These are phyloP conservation scores for Diabrotica undecimpunctata DNA, from an alignment of 1,140 invertebrate species.

Conservation along the genomic window DNA sequence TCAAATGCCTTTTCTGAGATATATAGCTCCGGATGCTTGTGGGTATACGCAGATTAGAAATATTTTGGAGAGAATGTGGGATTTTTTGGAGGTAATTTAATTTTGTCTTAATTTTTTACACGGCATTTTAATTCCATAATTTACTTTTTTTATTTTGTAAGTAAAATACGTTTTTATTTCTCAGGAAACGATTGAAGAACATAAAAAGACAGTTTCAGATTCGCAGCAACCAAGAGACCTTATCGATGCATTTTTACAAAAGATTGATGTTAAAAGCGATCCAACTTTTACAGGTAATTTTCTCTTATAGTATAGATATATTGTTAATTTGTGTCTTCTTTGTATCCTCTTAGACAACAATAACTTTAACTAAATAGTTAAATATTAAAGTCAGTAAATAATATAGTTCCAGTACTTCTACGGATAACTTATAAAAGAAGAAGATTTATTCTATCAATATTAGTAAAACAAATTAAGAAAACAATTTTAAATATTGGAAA, in stretches of 20 bases:
- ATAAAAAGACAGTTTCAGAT: slow-evolving; percentile 26
- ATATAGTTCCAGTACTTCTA: no score
- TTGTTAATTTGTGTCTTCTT: no score
- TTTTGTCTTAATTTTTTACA: slow-evolving; percentile 1
- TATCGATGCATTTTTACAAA: slow-evolving; percentile 38
- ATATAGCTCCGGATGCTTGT: slow-evolving; percentile 60
- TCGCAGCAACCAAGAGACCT: slow-evolving; percentile 31
- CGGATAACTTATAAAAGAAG: no score
- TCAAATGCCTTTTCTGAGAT: slow-evolving; percentile 67
- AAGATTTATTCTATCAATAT: no score
- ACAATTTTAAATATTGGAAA: no score
- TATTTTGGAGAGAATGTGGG: slow-evolving; percentile 29
- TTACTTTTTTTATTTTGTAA: background rate
- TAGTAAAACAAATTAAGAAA: no score
- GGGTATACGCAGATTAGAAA: slow-evolving; percentile 65
- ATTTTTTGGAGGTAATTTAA: slow-evolving; percentile 28
- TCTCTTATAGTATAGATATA: no score
- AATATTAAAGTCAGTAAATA: no score
- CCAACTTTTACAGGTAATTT: slow-evolving; percentile 48
- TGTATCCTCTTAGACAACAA: no score
- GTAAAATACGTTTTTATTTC: slow-evolving; percentile 11
- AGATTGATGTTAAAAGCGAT: slow-evolving; percentile 33
- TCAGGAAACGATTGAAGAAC: slow-evolving; percentile 39
- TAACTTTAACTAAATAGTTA: no score
- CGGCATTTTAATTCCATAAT: background rate